phyloP scores from a whole-genome alignment of 2,888 invertebrate species.

The Iphiclides podalirius region DNA sequence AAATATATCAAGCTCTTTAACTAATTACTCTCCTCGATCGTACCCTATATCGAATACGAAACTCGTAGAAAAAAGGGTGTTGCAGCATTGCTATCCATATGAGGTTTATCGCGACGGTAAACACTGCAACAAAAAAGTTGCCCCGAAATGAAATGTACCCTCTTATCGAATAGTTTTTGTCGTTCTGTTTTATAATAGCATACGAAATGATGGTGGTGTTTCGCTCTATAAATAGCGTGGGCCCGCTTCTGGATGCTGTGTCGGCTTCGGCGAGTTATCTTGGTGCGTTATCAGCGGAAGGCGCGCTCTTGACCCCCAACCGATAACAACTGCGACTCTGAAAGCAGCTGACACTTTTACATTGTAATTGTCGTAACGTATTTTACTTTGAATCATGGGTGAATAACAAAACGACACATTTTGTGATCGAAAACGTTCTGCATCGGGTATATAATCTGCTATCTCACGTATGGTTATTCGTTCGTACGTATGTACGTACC shows the following conservation, averaged over 20 bases:
- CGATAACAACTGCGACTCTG: constrained; percentile 48
- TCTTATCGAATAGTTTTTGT: constrained; percentile 42
- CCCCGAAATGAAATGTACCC: constrained; percentile 40
- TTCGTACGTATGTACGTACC: too few relatives aligned
- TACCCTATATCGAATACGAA: too few relatives aligned
- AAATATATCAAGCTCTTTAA: too few relatives aligned
- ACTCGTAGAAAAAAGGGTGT: constrained; percentile 1
- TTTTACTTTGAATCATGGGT: constrained; percentile 6
- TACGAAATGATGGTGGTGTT: constrained; percentile 29
- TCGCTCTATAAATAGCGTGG: constrained; percentile 46
- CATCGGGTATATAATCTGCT: too few relatives aligned
- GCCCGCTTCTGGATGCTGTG: constrained; percentile 58
- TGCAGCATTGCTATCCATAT: constrained; percentile 8
- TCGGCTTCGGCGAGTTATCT: constrained; percentile 46
- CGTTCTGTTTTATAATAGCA: constrained; percentile 28
- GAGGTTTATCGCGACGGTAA: constrained; percentile 50
- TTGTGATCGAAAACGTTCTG: too few relatives aligned
- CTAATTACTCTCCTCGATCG: too few relatives aligned
- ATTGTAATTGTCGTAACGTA: constrained; percentile 26
- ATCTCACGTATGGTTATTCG: too few relatives aligned
- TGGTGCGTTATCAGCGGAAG: constrained; percentile 63
- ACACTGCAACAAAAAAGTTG: constrained; percentile 41
- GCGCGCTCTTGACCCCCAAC: constrained; percentile 71
- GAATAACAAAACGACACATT: too few relatives aligned
- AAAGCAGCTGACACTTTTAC: constrained; percentile 38